A percentile compares a stretch with the other conserved stretches of the same genome.
Evolutionary conservation across 2,797 vertebrate species (phyloP).

Genomic region (Potorous gilbertii): DNA sequence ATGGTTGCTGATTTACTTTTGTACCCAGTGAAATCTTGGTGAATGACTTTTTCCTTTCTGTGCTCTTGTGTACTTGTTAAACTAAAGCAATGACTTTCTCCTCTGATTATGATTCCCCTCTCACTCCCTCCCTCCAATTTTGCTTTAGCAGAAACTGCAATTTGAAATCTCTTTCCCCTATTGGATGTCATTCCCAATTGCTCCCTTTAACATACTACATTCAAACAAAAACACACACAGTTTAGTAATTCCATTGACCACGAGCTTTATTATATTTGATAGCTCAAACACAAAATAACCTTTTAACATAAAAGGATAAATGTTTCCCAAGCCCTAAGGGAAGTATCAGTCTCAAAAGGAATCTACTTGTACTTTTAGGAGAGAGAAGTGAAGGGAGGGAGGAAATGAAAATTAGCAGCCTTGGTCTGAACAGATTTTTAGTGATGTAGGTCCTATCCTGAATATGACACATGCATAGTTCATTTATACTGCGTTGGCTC

Average conservation of each 20-base stretch:
- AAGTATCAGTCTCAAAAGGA: background rate
- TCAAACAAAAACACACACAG: background rate
- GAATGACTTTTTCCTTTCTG: background rate
- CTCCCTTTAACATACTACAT: background rate
- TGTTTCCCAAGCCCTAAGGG: background rate
- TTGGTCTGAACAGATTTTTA: background rate
- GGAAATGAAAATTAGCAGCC: background rate
- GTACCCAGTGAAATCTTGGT: background rate
- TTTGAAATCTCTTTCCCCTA: background rate
- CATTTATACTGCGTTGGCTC: background rate
- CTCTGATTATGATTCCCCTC: background rate
- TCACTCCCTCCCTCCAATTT: background rate
- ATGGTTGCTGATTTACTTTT: background rate
- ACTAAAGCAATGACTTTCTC: background rate
- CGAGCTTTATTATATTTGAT: background rate
- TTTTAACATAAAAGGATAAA: background rate
- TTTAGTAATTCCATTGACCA: background rate
- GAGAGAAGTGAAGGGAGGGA: background rate
- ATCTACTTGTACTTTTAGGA: background rate
- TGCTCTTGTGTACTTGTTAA: background rate
- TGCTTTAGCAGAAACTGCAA: background rate
- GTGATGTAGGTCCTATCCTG: background rate
- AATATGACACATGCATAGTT: background rate
- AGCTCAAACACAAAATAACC: background rate
- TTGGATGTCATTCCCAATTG: background rate